These are phyloP conservation scores for Ariolimax columbianus DNA, from an alignment of 2,888 invertebrate genomes.

Conservation along the genomic window DNA sequence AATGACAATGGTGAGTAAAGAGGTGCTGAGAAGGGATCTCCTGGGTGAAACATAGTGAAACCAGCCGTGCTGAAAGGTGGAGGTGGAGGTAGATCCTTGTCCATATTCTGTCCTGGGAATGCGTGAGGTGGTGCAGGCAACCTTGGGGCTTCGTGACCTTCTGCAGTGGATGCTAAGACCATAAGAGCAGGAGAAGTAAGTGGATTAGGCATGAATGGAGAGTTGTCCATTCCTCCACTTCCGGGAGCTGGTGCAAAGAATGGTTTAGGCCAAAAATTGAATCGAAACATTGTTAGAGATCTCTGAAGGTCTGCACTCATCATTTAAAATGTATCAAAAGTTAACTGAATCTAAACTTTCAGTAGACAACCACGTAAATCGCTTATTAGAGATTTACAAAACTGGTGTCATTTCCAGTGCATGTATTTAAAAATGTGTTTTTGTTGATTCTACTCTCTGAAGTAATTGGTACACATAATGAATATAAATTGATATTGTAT, in stretches of 20 bases:
- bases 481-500: background rate
- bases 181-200: conserved; percentile 73
- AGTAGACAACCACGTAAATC: background rate
- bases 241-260: conserved; percentile 69
- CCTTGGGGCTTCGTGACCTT: conserved; percentile 68
- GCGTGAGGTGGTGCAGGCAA: conserved; percentile 61
- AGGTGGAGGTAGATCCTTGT: conserved; percentile 61
- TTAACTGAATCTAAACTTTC: background rate
- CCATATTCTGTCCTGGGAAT: conserved; percentile 61
- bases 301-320: conserved; percentile 55
- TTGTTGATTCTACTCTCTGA: background rate
- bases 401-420: background rate
- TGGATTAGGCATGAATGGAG: conserved; percentile 71
- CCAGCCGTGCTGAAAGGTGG: conserved; percentile 64
- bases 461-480: background rate
- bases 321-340: conserved; percentile 34
- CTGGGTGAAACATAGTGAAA: conserved; percentile 71
- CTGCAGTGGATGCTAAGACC: conserved; percentile 74
- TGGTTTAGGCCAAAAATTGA: conserved; percentile 75
- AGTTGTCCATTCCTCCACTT: conserved; percentile 70
- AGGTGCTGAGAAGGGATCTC: conserved; percentile 73
- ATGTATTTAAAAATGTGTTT: background rate
- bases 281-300: conserved; percentile 70
- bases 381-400: background rate
- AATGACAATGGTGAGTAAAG: conserved; percentile 72